Percentiles rank a stretch among this genome's conserved stretches.
Conservation (phyloP, 2,797 vertebrate genomes). For the Hemitrygon akajei region DNA sequence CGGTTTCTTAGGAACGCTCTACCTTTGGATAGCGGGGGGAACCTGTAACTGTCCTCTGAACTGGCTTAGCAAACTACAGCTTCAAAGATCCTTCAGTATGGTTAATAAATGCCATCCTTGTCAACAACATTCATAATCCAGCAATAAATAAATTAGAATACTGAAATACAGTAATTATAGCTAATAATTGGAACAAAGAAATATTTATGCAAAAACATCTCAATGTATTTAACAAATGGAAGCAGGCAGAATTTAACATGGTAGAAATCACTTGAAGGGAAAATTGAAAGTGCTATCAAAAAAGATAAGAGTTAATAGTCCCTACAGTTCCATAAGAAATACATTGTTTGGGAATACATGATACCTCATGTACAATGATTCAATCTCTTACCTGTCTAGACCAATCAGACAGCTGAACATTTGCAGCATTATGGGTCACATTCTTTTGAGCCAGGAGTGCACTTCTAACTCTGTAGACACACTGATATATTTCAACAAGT, state of each 20-base stretch:
- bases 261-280: background rate
- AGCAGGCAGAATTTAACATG: background rate
- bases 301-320: background rate
- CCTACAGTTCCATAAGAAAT: background rate
- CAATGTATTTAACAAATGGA: background rate
- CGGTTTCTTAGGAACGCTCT: no score
- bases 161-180: background rate
- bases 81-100: no score
- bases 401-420: constrained; percentile 48
- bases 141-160: background rate
- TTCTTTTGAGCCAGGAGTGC: constrained; percentile 63
- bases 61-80: no score
- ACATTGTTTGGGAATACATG: background rate
- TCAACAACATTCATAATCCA: no score
- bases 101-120: no score
- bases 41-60: no score
- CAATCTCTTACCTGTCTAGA: constrained; percentile 58
- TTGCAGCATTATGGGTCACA: constrained; percentile 46
- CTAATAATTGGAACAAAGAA: background rate
- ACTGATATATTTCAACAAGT: constrained; percentile 65
- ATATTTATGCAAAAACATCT: background rate
- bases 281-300: background rate
- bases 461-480: constrained; percentile 64
- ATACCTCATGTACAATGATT: background rate
- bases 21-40: no score